Percentiles rank a stretch among this genome's conserved stretches.
phyloP scores from a whole-genome alignment of 2,113 vertebrate species.

The Ifrita kowaldi region DNA sequence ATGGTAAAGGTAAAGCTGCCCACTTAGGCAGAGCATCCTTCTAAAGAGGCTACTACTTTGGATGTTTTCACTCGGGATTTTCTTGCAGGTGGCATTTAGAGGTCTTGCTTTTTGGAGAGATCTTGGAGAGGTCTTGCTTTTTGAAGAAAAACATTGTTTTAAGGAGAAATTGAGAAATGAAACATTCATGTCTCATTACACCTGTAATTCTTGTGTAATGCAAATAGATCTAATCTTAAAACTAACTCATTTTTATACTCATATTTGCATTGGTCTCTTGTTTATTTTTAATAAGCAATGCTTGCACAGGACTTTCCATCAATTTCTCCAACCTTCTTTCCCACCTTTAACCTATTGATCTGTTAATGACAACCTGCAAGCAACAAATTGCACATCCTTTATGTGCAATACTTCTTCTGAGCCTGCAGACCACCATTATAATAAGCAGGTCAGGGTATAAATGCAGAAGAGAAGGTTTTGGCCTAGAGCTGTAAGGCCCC shows the following conservation, averaged over 20 bases:
- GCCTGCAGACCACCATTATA: background rate
- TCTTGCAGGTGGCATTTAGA: background rate
- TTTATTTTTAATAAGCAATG: background rate
- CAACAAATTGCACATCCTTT: background rate
- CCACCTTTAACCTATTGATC: background rate
- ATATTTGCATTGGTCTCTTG: background rate
- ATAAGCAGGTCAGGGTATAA: background rate
- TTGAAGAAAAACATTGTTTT: background rate
- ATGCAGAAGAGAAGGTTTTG: background rate
- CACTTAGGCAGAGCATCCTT: background rate
- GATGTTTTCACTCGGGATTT: constrained; percentile 30
- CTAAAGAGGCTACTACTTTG: background rate
- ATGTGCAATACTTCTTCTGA: background rate
- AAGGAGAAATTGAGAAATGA: background rate
- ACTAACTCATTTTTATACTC: background rate
- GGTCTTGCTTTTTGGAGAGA: background rate
- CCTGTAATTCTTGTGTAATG: background rate
- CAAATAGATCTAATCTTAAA: background rate
- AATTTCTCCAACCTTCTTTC: background rate
- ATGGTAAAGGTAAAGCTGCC: background rate
- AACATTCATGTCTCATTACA: background rate
- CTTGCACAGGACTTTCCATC: background rate
- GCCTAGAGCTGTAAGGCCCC: too few relatives aligned
- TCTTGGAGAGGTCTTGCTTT: constrained; percentile 15
- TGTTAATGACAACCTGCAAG: background rate